Conservation (phyloP, 2,888 invertebrate genomes). For the Drosophila prolongata region DNA sequence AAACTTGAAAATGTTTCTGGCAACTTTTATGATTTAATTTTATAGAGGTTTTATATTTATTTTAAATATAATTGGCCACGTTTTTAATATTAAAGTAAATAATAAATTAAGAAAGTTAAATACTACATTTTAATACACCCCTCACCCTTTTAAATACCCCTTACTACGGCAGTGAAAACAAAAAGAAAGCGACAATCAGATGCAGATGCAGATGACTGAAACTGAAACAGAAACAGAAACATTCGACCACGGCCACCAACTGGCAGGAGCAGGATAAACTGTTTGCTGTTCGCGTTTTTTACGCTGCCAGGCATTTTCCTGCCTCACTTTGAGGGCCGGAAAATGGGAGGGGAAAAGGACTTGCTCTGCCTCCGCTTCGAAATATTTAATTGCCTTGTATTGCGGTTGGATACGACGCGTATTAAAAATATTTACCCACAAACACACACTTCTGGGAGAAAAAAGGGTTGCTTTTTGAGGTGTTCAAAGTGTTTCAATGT, state of each 20-base stretch:
- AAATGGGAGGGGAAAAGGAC: slow-evolving; percentile 43
- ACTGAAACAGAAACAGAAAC: slow-evolving; percentile 19
- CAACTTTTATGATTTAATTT: too few species aligned
- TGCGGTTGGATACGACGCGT: slow-evolving; percentile 81
- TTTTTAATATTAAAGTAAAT: too few species aligned
- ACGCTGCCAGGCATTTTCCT: slow-evolving; percentile 52
- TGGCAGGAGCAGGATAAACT: slow-evolving; percentile 64
- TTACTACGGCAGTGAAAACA: slow-evolving; percentile 30
- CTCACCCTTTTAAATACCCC: neutral
- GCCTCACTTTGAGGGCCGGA: slow-evolving; percentile 50
- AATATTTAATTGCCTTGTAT: slow-evolving; percentile 83
- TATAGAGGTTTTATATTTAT: too few species aligned
- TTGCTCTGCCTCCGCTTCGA: slow-evolving; percentile 59
- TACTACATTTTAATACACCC: neutral
- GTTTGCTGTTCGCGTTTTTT: slow-evolving; percentile 44
- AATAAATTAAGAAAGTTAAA: too few species aligned
- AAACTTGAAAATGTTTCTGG: too few species aligned
- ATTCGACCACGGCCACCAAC: slow-evolving; percentile 52
- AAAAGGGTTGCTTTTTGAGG: slow-evolving; percentile 45
- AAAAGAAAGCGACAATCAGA: slow-evolving; percentile 70
- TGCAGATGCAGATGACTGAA: slow-evolving; percentile 50
- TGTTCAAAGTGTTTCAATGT: slow-evolving; percentile 61
- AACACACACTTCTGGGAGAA: slow-evolving; percentile 5
- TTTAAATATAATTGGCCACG: too few species aligned
- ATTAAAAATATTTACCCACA: slow-evolving; percentile 79